A percentile compares a stretch with the other conserved stretches of the same genome.
Conservation (phyloP, 2,113 vertebrate species). For the Dicrurus megarhynchus region DNA sequence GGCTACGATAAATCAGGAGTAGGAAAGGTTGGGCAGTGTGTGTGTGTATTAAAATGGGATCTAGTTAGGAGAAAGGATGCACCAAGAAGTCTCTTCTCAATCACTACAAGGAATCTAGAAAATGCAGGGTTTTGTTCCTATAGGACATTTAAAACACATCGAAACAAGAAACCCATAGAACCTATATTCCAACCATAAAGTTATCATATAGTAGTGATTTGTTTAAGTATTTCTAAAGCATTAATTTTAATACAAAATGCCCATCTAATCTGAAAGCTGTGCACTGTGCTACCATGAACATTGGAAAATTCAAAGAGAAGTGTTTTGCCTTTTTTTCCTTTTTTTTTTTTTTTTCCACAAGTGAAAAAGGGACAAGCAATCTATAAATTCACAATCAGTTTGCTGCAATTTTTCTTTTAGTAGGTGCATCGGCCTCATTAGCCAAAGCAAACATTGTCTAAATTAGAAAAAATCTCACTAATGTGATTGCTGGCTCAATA, state of each 20-base stretch:
- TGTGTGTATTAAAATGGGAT: neutral
- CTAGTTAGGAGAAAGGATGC: neutral
- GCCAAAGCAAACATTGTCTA: neutral
- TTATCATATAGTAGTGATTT: neutral
- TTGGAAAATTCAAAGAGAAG: neutral
- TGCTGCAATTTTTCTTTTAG: neutral
- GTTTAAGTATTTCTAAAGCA: neutral
- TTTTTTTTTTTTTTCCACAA: neutral
- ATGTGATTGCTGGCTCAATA: slow-evolving; percentile 2
- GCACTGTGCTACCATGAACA: neutral
- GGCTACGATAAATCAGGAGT: neutral
- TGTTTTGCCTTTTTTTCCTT: neutral
- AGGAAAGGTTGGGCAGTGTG: neutral
- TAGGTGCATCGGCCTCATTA: neutral
- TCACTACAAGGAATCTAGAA: neutral
- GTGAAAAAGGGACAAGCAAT: neutral
- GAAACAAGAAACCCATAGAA: neutral
- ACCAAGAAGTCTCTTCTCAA: neutral
- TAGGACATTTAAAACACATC: neutral
- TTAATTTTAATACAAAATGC: neutral
- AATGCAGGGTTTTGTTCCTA: neutral
- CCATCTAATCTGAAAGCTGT: neutral
- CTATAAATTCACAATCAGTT: neutral
- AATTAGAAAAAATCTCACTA: neutral
- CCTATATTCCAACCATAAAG: neutral